Percentiles rank a stretch among this genome's conserved stretches.
Evolutionary conservation across 2,888 invertebrate genomes (phyloP).

Genomic region (Augochlorella aurata): DNA sequence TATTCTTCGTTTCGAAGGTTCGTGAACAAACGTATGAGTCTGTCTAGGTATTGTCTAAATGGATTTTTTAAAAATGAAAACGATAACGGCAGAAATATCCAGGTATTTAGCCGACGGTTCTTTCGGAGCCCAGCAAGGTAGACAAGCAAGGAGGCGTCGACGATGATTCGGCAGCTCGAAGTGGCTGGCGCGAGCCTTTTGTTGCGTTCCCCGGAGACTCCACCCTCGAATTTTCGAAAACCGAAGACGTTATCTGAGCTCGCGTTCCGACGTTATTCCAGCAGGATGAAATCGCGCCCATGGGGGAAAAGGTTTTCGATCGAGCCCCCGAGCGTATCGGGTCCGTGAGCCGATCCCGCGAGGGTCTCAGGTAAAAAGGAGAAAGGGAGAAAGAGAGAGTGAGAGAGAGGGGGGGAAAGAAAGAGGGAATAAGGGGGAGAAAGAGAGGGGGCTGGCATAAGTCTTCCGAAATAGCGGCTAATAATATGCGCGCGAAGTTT

Average conservation of each 20-base stretch:
- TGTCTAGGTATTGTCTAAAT: background rate
- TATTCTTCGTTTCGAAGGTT: no score
- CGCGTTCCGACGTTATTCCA: conserved; percentile 6
- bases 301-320: conserved; percentile 34
- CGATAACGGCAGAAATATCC: background rate
- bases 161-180: conserved; percentile 3
- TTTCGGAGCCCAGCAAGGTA: background rate
- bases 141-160: background rate
- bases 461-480: conserved; percentile 72
- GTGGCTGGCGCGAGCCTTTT: background rate
- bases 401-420: background rate
- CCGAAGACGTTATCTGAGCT: conserved; percentile 3
- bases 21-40: no score
- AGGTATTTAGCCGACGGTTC: background rate
- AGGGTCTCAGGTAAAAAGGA: conserved; percentile 48
- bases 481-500: conserved; percentile 79
- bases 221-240: background rate
- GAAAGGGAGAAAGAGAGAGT: background rate
- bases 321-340: conserved; percentile 42
- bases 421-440: background rate
- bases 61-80: background rate
- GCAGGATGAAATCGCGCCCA: conserved; percentile 8
- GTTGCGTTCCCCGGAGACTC: background rate
- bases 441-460: conserved; percentile 47
- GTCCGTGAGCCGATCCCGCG: conserved; percentile 27